Evolutionary conservation across 2,888 invertebrate species (phyloP), one percentile per base, ranked within the genome.

Genomic region (Agapostemon virescens): DNA sequence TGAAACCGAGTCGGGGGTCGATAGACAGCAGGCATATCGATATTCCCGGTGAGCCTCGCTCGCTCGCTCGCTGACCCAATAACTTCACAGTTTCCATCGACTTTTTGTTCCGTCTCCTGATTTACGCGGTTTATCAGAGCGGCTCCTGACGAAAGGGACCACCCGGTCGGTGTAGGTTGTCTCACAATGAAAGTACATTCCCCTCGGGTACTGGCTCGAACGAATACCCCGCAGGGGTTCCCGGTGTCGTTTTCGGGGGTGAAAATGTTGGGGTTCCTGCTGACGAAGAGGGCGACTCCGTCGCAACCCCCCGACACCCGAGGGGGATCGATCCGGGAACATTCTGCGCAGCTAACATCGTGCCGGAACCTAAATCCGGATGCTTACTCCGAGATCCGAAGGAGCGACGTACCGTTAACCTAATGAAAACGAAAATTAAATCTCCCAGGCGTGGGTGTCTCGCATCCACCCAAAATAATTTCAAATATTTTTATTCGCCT

Each of bases 311-410:
- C 84, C 69, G 71, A 68, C 42, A 52, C 75, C 64, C 86, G 86
- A 88, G 85, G 88, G 88, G 86, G 87, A 90, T 90, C 90, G 90
- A 90, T 90, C 90, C 88, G 82, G 79, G 85, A 76, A 85, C 85
- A 77, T 78, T 87, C 83, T 78, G 79, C 81, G 76, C 72, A 87
- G 84, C 89, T 87, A 85, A 82, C 88, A 84, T 76, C 81, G 77
- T 85, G 83, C 82, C 80, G 77, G 83, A 87, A 88, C 82, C 84
- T 84, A 81, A 87, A 88, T 86, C 83, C 79, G 77, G 87, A 88
- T 86, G 82, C 85, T 77, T 81, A 69, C 72, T 66, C 64, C 42
- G 38, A 69, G 45, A 67, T 70, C 26, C 66, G 42, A 64, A 74
- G 74, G 71, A 77, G 55, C 61, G 69, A 33, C 30, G 67, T 23